A percentile compares a stretch with the other conserved stretches of the same genome.
Conservation (phyloP, 2,888 invertebrate species). For the Uropetala carovei region DNA sequence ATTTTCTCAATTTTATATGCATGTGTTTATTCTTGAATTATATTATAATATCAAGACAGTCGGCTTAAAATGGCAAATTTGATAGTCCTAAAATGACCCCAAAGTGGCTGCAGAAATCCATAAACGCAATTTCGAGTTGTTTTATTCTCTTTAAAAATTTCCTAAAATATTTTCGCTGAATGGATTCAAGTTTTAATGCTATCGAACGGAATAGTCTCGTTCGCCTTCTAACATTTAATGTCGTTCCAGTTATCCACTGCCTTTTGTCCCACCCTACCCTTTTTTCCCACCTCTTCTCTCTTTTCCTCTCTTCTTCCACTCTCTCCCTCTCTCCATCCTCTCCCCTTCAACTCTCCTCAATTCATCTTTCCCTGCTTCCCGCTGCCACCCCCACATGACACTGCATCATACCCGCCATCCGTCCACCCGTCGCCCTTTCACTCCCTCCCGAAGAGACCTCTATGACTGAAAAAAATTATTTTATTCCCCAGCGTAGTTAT, state of each 20-base stretch:
- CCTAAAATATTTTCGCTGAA: too few species aligned
- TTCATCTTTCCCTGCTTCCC: not conserved
- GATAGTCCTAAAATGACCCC: too few species aligned
- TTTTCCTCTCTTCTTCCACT: not conserved
- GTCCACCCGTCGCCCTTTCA: conserved; percentile 31
- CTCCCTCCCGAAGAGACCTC: conserved; percentile 30
- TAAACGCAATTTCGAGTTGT: too few species aligned
- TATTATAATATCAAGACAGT: too few species aligned
- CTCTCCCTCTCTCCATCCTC: not conserved
- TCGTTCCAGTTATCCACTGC: not conserved
- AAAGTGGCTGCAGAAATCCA: too few species aligned
- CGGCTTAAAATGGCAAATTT: too few species aligned
- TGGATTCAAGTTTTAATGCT: too few species aligned
- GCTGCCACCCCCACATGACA: conserved; percentile 15
- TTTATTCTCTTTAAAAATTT: too few species aligned
- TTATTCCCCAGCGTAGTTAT: conserved; percentile 38
- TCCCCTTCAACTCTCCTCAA: not conserved
- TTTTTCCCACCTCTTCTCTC: not conserved
- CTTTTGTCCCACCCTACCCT: not conserved
- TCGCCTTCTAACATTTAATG: not conserved
- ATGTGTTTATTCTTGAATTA: too few species aligned
- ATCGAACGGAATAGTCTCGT: too few species aligned
- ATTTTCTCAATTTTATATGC: too few species aligned
- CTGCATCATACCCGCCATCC: conserved; percentile 48
- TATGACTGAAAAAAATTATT: conserved; percentile 32